phyloP scores from a whole-genome alignment of 2,113 vertebrate genomes.

The Eira barbara region DNA sequence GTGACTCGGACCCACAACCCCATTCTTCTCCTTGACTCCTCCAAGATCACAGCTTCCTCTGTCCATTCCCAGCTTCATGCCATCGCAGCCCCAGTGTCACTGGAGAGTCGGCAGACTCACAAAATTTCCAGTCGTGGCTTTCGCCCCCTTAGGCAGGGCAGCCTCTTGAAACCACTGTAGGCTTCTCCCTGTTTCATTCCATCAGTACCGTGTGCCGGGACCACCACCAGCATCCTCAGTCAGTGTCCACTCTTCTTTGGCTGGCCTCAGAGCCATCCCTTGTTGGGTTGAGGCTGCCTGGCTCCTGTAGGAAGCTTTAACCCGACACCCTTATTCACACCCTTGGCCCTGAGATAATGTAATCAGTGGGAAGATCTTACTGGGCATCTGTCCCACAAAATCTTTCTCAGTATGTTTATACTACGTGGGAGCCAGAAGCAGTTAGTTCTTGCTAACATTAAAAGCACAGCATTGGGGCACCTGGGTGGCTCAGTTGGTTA shows the following conservation, averaged over 20 bases:
- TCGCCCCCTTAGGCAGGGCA: not conserved
- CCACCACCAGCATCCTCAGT: accelerated
- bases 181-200: not conserved
- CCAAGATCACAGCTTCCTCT: not conserved
- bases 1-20: not conserved
- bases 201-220: accelerated
- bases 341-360: not conserved
- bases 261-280: not conserved
- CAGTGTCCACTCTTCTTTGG: accelerated
- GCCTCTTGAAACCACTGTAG: too few relatives aligned
- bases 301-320: not conserved
- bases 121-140: not conserved
- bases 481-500: too few relatives aligned
- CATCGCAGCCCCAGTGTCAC: not conserved
- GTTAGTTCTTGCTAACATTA: not conserved
- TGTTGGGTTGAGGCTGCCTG: not conserved
- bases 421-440: not conserved
- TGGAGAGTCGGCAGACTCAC: not conserved
- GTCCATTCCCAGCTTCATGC: accelerated
- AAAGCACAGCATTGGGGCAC: too few relatives aligned
- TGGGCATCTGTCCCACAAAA: not conserved
- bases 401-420: not conserved
- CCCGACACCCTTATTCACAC: too few relatives aligned
- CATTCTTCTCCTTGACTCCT: not conserved
- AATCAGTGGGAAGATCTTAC: too few relatives aligned